Evolutionary conservation across 37 sponge, comb jelly and placozoan genomes (phyloP).

Genomic region (Oscarella lobularis): DNA sequence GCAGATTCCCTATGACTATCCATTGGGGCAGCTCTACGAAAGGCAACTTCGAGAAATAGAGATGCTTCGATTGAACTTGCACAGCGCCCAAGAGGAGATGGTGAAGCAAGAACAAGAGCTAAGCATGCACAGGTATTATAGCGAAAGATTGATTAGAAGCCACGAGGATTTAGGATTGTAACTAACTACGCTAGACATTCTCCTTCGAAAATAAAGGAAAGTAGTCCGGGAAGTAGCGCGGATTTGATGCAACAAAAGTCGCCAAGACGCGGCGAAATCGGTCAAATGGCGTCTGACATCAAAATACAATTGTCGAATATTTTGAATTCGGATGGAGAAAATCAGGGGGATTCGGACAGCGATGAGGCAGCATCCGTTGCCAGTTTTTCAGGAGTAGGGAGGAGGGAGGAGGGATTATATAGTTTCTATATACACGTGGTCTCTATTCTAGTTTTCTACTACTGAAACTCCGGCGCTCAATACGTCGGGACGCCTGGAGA

Average conservation of each 20-base stretch:
- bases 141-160: background rate
- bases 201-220: no score
- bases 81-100: background rate
- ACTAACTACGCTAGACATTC: no score
- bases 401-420: no score
- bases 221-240: no score
- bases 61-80: background rate
- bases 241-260: no score
- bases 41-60: background rate
- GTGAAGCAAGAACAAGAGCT: background rate
- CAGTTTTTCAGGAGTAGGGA: background rate
- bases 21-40: background rate
- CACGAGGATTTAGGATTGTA: background rate
- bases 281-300: background rate
- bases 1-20: no score
- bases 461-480: no score
- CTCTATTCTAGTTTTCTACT: no score
- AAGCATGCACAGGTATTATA: background rate
- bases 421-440: no score
- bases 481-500: background rate
- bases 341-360: background rate
- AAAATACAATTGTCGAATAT: background rate
- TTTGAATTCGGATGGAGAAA: background rate
- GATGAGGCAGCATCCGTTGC: background rate
- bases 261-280: no score